Percentiles rank a stretch among this genome's conserved stretches.
Conservation (phyloP, 1,140 invertebrate genomes). For the Chrysomallon squamiferum region DNA sequence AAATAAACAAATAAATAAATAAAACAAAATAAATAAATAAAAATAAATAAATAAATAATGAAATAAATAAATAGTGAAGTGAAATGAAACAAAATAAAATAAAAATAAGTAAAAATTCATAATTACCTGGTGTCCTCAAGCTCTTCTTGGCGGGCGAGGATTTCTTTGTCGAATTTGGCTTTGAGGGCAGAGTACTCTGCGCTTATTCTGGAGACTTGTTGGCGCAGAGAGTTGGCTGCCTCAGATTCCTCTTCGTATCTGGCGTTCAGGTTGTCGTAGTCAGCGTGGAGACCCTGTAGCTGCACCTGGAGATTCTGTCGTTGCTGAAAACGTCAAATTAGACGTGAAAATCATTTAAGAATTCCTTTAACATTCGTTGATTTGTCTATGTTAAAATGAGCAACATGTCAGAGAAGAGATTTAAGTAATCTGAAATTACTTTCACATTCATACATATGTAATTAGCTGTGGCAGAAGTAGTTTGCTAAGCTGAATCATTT, state of each 20-base stretch:
- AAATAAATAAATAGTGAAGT: no score
- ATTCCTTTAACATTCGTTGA: no score
- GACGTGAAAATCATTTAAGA: not conserved
- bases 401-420: not conserved
- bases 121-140: conserved; percentile 59
- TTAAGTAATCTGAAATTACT: no score
- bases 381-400: not conserved
- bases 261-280: conserved; percentile 61
- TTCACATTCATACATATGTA: no score
- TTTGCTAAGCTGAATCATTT: no score
- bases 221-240: conserved; percentile 45
- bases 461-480: no score
- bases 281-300: conserved; percentile 55
- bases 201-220: conserved; percentile 51
- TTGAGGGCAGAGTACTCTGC: conserved; percentile 55
- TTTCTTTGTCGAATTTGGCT: conserved; percentile 60
- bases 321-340: conserved; percentile 45
- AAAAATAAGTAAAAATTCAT: no score
- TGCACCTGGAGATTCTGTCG: conserved; percentile 58
- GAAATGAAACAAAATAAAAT: no score
- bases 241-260: conserved; percentile 62
- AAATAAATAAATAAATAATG: no score
- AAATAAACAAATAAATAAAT: no score
- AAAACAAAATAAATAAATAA: no score
- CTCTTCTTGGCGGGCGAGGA: conserved; percentile 59